These are phyloP conservation scores for Odontomyia ornata DNA, from an alignment of 2,888 invertebrate species.

Conservation along the genomic window DNA sequence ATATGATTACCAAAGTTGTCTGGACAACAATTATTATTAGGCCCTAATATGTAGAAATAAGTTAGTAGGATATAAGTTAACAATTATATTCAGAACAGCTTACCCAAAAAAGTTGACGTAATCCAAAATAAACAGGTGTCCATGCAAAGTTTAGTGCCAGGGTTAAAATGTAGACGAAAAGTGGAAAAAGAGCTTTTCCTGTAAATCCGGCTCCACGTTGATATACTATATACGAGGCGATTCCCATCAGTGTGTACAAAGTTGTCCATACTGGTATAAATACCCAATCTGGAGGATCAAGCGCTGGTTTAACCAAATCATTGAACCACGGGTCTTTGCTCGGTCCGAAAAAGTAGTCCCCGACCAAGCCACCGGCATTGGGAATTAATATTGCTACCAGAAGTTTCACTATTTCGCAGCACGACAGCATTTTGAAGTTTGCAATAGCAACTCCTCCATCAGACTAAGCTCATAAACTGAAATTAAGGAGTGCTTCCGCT, in stretches of 20 bases:
- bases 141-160: constrained; percentile 84
- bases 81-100: neutral
- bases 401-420: neutral
- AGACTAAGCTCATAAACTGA: too few species aligned
- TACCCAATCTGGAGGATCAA: constrained; percentile 81
- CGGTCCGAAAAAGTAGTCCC: constrained; percentile 67
- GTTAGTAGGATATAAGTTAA: too few species aligned
- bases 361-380: constrained; percentile 76
- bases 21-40: neutral
- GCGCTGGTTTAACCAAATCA: constrained; percentile 75
- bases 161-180: constrained; percentile 78
- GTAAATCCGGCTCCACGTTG: constrained; percentile 78
- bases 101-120: too few species aligned
- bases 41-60: too few species aligned
- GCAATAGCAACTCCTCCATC: too few species aligned
- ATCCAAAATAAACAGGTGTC: constrained; percentile 85
- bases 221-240: constrained; percentile 83
- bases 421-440: neutral
- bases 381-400: constrained; percentile 70
- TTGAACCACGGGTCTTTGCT: constrained; percentile 78
- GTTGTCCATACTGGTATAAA: constrained; percentile 83
- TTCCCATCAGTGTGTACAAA: constrained; percentile 82
- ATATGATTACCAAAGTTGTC: neutral
- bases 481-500: too few species aligned
- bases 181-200: constrained; percentile 71